Evolutionary conservation across 2,888 invertebrate genomes (phyloP).

Genomic region (Acholoe squamosa): DNA sequence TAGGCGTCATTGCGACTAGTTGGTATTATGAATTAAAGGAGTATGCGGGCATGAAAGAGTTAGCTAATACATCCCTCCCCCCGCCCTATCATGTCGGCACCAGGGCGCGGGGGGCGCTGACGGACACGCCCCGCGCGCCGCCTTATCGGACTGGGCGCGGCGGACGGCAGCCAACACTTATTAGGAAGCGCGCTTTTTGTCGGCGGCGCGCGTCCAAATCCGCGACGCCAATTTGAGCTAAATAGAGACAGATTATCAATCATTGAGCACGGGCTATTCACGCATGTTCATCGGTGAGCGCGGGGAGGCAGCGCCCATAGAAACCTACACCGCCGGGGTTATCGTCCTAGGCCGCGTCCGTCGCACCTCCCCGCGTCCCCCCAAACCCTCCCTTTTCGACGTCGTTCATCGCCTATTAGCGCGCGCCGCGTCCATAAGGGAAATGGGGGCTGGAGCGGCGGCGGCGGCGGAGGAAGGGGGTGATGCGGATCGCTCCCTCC

Average conservation of each 20-base stretch:
- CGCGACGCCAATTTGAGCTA: constrained; percentile 45
- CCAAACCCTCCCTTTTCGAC: background rate
- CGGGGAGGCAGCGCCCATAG: background rate
- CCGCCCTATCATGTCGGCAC: background rate
- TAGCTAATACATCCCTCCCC: background rate
- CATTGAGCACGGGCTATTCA: constrained; percentile 28
- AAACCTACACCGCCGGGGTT: constrained; percentile 37
- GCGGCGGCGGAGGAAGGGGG: background rate
- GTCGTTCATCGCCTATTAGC: constrained; percentile 14
- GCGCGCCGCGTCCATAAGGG: background rate
- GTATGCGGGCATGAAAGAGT: too few species aligned
- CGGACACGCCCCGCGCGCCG: background rate
- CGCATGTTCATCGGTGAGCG: constrained; percentile 1
- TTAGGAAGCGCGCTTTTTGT: constrained; percentile 42
- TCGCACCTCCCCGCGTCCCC: background rate
- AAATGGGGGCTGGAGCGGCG: background rate
- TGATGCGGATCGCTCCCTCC: too few species aligned
- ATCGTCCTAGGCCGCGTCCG: background rate
- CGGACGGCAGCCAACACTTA: constrained; percentile 22
- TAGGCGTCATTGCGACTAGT: too few species aligned
- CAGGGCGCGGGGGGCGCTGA: background rate
- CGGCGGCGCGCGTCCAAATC: constrained; percentile 8
- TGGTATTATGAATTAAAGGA: too few species aligned
- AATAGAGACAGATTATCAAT: constrained; percentile 60
- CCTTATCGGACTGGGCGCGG: constrained; percentile 40